phyloP scores from a whole-genome alignment of 2,797 vertebrate species.

The Microctenopoma lineatum region DNA sequence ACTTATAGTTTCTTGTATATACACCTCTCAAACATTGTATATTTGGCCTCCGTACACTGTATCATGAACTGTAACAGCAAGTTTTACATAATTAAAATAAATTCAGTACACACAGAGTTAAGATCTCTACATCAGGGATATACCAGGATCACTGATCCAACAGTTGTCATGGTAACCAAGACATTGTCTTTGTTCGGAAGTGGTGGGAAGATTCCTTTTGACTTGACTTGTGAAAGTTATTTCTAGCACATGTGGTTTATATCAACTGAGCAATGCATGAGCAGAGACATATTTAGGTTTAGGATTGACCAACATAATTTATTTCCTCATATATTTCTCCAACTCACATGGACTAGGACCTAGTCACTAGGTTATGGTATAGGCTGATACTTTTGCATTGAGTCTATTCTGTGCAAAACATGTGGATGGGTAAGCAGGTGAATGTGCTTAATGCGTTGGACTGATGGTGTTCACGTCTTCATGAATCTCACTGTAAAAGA shows the following conservation, averaged over 20 bases:
- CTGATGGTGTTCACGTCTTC: neutral
- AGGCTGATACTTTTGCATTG: neutral
- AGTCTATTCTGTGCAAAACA: neutral
- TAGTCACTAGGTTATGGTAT: neutral
- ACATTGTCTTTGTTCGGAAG: conserved; percentile 7
- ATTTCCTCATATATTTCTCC: neutral
- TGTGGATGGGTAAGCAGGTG: neutral
- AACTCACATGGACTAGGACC: neutral
- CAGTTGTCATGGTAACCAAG: conserved; percentile 48
- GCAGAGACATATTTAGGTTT: neutral
- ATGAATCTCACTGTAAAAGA: neutral
- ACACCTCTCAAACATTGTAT: neutral
- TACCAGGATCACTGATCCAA: conserved; percentile 9
- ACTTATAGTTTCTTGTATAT: neutral
- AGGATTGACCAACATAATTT: neutral
- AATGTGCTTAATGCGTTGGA: neutral
- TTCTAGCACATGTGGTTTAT: conserved; percentile 13
- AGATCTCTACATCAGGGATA: conserved; percentile 8
- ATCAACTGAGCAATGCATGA: neutral
- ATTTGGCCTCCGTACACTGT: rapidly evolving
- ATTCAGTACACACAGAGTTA: neutral
- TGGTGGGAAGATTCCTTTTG: conserved; percentile 18
- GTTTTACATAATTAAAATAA: neutral
- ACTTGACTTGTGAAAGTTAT: conserved; percentile 32
- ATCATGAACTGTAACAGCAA: neutral